phyloP scores from a whole-genome alignment of 2,888 invertebrate species.

The Drosophila neoperkinsi region DNA sequence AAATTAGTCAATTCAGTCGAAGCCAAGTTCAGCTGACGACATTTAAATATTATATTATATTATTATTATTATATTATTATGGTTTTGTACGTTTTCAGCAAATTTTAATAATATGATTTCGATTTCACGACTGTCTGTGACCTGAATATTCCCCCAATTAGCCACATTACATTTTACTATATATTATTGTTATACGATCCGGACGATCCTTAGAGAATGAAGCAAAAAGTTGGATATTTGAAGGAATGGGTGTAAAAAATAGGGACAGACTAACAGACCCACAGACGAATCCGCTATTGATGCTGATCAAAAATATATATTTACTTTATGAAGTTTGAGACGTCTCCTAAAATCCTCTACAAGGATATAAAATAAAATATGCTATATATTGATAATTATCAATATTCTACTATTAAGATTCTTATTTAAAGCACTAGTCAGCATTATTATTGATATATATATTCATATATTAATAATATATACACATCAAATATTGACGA shows the following conservation, averaged over 20 bases:
- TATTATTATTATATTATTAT: not conserved
- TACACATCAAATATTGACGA: not conserved
- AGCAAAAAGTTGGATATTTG: not conserved
- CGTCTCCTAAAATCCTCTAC: not conserved
- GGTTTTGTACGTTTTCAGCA: not conserved
- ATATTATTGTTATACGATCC: not conserved
- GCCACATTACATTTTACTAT: not conserved
- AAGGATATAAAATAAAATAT: not conserved
- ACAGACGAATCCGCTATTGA: not conserved
- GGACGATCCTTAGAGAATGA: not conserved
- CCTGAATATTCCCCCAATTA: no score
- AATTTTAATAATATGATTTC: not conserved
- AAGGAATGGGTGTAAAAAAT: not conserved
- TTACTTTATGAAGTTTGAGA: not conserved
- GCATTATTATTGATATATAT: not conserved
- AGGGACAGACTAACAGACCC: no score
- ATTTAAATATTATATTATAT: not conserved
- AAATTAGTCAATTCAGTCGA: not conserved
- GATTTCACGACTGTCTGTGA: not conserved
- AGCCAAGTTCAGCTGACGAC: not conserved
- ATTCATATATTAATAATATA: no score
- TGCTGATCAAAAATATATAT: not conserved
- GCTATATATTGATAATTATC: not conserved
- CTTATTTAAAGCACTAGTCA: not conserved
- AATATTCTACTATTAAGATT: not conserved